Evolutionary conservation across 2,888 invertebrate genomes (phyloP), one percentile per base, ranked within the genome.

Genomic region (Eristalinus sepulchralis): DNA sequence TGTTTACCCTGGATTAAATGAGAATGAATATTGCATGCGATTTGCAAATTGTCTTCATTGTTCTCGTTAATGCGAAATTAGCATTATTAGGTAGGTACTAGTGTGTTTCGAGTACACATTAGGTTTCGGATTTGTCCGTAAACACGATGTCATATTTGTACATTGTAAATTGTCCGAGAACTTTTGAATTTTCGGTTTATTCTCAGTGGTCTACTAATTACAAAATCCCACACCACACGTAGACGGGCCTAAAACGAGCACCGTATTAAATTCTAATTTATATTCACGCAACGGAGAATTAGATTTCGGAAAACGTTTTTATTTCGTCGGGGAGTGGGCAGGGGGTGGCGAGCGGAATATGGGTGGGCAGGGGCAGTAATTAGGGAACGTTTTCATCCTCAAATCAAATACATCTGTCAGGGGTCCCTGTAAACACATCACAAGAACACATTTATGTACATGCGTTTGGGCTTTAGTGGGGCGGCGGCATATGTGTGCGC

Each of bases 21-120:
- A 75, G 86, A 83, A 86, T 86, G 86, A 86, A 86, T 86, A 86
- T 86, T 86, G 78, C 75, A 86, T 86, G 86, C 86, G 86, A 86
- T 83, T 86, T 86, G 86, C 86, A 86, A 86, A 86, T 86, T 86
- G 86, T 86, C 86, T 86, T 86, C 86, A 86, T 86, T 86, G 86
- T 86, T 86, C 86, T 86, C 78, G 86, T 86, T 86, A 86, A 86
- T 86, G 86, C 60, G 86, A 83, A 86, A 86, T 86, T 86, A 86
- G 86, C 78, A 86, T 86, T 86, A 86, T 86, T 86, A 82, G 86
- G 82, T 86, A 77, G 24, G 68, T 64, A 64, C 81, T 85, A 68
- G 82, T 82, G 77, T 82, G 78, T 79, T 86, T 57, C 64, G 82
- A 71, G 62, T 78, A 70, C 76, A 77, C 75, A 83, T 83, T 83